phyloP scores from a whole-genome alignment of 2,888 invertebrate genomes.

The Lomographa bimaculata region DNA sequence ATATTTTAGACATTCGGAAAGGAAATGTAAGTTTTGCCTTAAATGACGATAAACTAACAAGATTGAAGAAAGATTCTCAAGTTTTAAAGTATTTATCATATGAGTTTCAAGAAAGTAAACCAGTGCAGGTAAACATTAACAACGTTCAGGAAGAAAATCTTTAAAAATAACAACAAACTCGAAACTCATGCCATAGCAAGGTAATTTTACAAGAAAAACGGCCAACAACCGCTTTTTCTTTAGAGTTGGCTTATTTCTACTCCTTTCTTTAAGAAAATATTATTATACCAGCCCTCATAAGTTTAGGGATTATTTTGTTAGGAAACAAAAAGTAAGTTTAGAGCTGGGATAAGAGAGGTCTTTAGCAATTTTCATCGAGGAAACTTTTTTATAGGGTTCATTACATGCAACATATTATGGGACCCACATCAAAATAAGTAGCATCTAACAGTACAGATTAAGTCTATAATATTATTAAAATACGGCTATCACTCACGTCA shows the following conservation, averaged over 20 bases:
- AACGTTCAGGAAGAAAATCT: constrained; percentile 5
- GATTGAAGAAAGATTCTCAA: too few species aligned
- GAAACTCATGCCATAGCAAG: constrained; percentile 12
- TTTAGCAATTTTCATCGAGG: constrained; percentile 56
- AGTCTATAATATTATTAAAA: too few species aligned
- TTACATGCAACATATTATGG: neutral
- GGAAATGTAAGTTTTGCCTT: too few species aligned
- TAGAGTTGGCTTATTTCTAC: constrained; percentile 27
- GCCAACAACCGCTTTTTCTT: constrained; percentile 21
- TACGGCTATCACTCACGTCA: too few species aligned
- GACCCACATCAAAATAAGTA: too few species aligned
- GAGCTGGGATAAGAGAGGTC: constrained; percentile 51
- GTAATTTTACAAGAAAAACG: constrained; percentile 24
- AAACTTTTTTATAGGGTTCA: constrained; percentile 42
- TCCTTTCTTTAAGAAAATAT: constrained; percentile 35
- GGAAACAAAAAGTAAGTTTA: constrained; percentile 50
- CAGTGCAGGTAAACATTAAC: too few species aligned
- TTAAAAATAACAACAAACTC: constrained; percentile 11
- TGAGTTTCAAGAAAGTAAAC: too few species aligned
- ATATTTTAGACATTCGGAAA: too few species aligned
- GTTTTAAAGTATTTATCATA: too few species aligned
- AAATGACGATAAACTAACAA: too few species aligned
- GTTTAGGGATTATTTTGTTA: constrained; percentile 43
- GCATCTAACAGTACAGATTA: too few species aligned
- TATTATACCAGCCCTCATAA: constrained; percentile 33